phyloP scores from a whole-genome alignment of 1,140 invertebrate species.

The Bombus soroeensis region DNA sequence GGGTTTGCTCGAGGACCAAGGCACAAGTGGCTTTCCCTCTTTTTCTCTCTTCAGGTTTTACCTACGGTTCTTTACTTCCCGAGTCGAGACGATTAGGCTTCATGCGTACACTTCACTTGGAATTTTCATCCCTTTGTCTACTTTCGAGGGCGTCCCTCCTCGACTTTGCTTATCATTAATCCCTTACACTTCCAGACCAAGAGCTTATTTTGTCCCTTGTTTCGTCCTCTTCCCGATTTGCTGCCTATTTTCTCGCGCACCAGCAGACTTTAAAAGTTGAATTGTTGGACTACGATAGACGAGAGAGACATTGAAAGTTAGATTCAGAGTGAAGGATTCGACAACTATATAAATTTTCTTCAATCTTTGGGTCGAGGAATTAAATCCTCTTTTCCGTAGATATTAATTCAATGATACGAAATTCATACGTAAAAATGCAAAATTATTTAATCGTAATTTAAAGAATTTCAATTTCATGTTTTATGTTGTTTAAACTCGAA shows the following conservation, averaged over 20 bases:
- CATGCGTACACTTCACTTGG: conserved; percentile 46
- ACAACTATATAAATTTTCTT: too few species aligned
- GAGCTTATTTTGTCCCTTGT: conserved; percentile 51
- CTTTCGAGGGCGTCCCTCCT: conserved; percentile 32
- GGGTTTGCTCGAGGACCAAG: conserved; percentile 39
- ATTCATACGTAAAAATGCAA: too few species aligned
- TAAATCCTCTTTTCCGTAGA: neutral
- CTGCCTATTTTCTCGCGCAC: conserved; percentile 16
- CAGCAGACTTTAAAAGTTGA: neutral
- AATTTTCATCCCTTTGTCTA: conserved; percentile 67
- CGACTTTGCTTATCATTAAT: conserved; percentile 63
- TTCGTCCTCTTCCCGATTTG: conserved; percentile 9
- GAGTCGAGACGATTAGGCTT: conserved; percentile 58
- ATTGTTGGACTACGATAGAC: neutral
- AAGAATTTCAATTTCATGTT: too few species aligned
- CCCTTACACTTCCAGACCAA: conserved; percentile 52
- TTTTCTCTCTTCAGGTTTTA: conserved; percentile 24
- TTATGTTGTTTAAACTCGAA: too few species aligned
- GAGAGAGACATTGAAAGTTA: neutral
- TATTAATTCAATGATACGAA: too few species aligned
- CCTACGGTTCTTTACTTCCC: conserved; percentile 50
- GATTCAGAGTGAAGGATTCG: neutral
- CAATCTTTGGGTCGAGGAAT: neutral
- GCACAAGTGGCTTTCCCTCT: conserved; percentile 45
- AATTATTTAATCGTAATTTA: too few species aligned